Conservation (phyloP, 2,797 vertebrate genomes). For the Eidolon dupreanum region DNA sequence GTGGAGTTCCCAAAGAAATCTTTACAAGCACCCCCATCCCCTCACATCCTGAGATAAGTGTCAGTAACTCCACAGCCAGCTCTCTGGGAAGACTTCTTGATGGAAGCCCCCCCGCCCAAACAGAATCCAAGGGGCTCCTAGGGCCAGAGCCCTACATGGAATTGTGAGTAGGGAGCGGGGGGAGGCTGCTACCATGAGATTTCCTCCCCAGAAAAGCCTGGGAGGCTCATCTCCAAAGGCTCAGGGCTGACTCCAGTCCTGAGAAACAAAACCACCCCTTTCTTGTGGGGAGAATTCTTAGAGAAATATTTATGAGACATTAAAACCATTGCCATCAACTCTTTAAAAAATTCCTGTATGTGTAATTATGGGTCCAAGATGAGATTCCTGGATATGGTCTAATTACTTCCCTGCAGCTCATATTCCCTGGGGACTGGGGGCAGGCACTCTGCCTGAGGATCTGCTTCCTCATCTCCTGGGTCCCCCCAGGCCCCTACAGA, state of each 20-base stretch:
- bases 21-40: background rate
- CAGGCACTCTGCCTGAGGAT: background rate
- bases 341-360: conserved; percentile 55
- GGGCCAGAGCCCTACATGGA: background rate
- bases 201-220: background rate
- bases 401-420: conserved; percentile 56
- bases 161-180: no score
- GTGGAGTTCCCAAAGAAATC: background rate
- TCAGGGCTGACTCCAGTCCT: background rate
- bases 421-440: background rate
- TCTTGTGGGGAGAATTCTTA: conserved; percentile 18
- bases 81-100: background rate
- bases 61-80: background rate
- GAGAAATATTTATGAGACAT: conserved; percentile 67
- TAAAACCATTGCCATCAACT: conserved; percentile 49
- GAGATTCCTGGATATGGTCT: conserved; percentile 56
- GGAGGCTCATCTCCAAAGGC: background rate
- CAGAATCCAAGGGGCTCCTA: background rate
- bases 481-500: background rate
- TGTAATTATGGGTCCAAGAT: conserved; percentile 62
- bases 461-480: background rate
- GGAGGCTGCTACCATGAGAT: background rate
- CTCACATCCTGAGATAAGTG: background rate
- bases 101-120: background rate
- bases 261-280: background rate